Percentiles rank a stretch among this genome's conserved stretches.
Conservation (phyloP, 2,113 vertebrate species). For the Anthoscopus minutus region DNA sequence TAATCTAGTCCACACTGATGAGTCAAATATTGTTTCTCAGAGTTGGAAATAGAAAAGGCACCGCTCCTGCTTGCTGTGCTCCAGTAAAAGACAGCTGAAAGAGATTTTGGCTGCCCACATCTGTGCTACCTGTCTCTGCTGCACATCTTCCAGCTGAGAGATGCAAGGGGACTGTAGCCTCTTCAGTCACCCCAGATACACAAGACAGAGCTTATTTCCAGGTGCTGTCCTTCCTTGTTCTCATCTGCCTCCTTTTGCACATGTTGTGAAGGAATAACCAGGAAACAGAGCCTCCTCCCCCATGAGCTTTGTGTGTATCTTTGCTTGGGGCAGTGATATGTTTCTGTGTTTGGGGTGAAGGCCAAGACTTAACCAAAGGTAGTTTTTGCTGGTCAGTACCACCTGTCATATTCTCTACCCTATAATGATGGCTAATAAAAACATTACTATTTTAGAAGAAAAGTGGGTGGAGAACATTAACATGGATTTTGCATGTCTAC, state of each 20-base stretch:
- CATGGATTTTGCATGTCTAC: neutral
- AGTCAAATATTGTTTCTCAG: neutral
- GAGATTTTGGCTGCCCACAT: neutral
- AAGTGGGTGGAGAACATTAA: neutral
- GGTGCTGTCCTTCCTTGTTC: neutral
- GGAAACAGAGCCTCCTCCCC: neutral
- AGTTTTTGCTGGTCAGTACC: neutral
- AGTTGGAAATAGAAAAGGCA: neutral
- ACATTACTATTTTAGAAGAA: neutral
- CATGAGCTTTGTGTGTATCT: neutral
- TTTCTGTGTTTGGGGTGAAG: neutral
- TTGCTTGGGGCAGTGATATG: neutral
- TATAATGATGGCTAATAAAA: neutral
- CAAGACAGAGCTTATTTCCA: neutral
- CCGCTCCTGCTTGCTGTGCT: neutral
- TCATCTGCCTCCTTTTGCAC: neutral
- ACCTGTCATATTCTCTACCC: neutral
- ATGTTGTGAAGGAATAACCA: neutral
- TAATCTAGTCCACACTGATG: neutral
- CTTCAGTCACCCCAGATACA: neutral
- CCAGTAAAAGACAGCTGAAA: neutral
- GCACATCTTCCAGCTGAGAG: neutral
- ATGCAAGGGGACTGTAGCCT: fast-evolving
- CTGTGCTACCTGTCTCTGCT: neutral
- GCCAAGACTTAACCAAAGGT: neutral